phyloP scores from a whole-genome alignment of 2,113 vertebrate genomes.

The Labrus mixtus region DNA sequence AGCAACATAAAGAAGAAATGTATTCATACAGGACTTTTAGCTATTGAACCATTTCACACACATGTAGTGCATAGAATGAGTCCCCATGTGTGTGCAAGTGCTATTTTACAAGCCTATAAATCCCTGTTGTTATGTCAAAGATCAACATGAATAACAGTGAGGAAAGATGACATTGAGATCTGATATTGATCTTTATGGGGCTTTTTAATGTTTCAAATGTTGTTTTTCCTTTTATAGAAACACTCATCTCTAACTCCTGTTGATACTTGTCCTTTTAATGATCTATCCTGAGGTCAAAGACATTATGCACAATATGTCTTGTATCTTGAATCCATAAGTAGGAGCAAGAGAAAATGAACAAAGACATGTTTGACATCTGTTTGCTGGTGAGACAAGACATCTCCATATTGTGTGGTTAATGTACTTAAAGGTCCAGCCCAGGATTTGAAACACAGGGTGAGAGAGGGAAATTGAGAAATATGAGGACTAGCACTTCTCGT shows the following conservation, averaged over 20 bases:
- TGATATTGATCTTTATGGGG: slow-evolving; percentile 54
- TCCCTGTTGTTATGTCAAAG: slow-evolving; percentile 39
- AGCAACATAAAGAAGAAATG: not conserved
- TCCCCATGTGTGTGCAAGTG: slow-evolving; percentile 34
- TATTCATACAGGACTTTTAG: not conserved
- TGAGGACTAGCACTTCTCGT: slow-evolving; percentile 66
- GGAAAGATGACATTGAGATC: slow-evolving; percentile 27
- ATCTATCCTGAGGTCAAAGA: slow-evolving; percentile 35
- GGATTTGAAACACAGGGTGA: slow-evolving; percentile 61
- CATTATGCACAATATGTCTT: slow-evolving; percentile 23
- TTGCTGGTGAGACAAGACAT: slow-evolving; percentile 70
- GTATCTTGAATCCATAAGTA: slow-evolving; percentile 15
- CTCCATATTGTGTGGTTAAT: slow-evolving; percentile 74
- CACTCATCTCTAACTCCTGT: slow-evolving; percentile 6
- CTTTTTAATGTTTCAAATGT: slow-evolving; percentile 38
- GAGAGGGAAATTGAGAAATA: slow-evolving; percentile 71
- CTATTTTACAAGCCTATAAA: slow-evolving; percentile 49
- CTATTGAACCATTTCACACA: not conserved
- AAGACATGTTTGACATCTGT: slow-evolving; percentile 70
- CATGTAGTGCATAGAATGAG: slow-evolving; percentile 17
- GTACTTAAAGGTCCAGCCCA: slow-evolving; percentile 70
- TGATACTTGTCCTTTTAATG: slow-evolving; percentile 49
- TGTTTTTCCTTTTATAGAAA: slow-evolving; percentile 38
- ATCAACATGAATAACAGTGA: slow-evolving; percentile 10
- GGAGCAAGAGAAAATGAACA: slow-evolving; percentile 45